These are phyloP conservation scores for Tetranychus piercei DNA, from an alignment of 2,888 invertebrate genomes.

Conservation along the genomic window DNA sequence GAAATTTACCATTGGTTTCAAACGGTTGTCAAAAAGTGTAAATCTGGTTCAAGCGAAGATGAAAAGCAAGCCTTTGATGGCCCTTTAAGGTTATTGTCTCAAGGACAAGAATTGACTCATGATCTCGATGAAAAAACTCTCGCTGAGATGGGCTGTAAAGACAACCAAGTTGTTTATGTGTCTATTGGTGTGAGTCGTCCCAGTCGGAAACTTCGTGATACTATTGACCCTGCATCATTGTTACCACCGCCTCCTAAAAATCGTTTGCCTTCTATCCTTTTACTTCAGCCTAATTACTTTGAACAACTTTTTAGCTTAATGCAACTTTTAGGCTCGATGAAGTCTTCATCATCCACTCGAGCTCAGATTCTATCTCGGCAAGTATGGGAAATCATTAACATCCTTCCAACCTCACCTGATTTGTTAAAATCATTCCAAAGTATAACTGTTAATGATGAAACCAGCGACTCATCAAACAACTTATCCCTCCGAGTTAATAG, in stretches of 20 bases:
- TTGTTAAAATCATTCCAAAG: conserved; percentile 55
- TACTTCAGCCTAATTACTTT: conserved; percentile 69
- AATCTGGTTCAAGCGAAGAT: conserved; percentile 4
- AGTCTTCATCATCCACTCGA: conserved; percentile 60
- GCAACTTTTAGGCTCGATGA: conserved; percentile 73
- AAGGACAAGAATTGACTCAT: conserved; percentile 70
- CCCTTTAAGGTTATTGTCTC: conserved; percentile 16
- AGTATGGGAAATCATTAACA: conserved; percentile 82
- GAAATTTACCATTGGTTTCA: conserved; percentile 95
- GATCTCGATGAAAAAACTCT: conserved; percentile 80
- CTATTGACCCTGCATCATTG: conserved; percentile 61
- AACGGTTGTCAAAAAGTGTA: not conserved
- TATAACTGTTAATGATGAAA: conserved; percentile 8
- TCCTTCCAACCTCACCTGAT: conserved; percentile 72
- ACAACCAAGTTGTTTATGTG: conserved; percentile 77
- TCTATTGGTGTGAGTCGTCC: conserved; percentile 58
- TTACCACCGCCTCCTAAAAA: conserved; percentile 61
- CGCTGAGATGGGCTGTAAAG: conserved; percentile 79
- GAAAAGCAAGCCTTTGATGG: conserved; percentile 13
- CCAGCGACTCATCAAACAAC: not conserved
- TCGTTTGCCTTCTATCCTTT: conserved; percentile 60
- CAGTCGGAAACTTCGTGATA: conserved; percentile 43
- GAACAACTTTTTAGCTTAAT: conserved; percentile 73
- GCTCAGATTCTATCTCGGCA: conserved; percentile 71
- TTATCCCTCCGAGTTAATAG: conserved; percentile 40